phyloP scores from a whole-genome alignment of 2,797 vertebrate genomes.

The Champsocephalus esox region DNA sequence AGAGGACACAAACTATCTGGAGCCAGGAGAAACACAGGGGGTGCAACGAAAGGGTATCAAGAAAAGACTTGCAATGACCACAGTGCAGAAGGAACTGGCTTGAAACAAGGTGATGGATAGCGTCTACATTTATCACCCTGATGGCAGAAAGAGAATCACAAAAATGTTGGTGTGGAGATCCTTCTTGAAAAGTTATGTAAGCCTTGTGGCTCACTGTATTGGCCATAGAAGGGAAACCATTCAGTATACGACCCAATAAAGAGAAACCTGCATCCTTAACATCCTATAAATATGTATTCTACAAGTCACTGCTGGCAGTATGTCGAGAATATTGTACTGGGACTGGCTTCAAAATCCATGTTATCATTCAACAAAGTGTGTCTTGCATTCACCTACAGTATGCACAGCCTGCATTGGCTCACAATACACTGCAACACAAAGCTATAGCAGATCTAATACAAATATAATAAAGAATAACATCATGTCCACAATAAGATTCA shows the following conservation, averaged over 20 bases:
- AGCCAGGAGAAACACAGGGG: not conserved
- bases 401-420: not conserved
- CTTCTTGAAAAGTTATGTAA: constrained; percentile 1
- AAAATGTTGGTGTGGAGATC: not conserved
- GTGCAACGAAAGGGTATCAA: not conserved
- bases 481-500: not conserved
- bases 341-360: not conserved
- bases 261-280: constrained; percentile 12
- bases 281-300: constrained; percentile 50
- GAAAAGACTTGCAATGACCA: not conserved
- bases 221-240: constrained; percentile 41
- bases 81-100: not conserved
- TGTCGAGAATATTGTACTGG: not conserved
- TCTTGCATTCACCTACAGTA: not conserved
- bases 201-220: constrained; percentile 3
- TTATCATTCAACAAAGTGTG: not conserved
- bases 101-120: not conserved
- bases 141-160: constrained; percentile 6
- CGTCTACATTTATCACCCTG: not conserved
- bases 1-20: not conserved
- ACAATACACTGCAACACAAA: not conserved
- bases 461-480: not conserved
- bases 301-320: not conserved
- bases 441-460: not conserved
- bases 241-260: not conserved